A percentile compares a stretch with the other conserved stretches of the same genome.
Conservation (phyloP, 1,140 invertebrate species). For the Zelostemma sp. region DNA sequence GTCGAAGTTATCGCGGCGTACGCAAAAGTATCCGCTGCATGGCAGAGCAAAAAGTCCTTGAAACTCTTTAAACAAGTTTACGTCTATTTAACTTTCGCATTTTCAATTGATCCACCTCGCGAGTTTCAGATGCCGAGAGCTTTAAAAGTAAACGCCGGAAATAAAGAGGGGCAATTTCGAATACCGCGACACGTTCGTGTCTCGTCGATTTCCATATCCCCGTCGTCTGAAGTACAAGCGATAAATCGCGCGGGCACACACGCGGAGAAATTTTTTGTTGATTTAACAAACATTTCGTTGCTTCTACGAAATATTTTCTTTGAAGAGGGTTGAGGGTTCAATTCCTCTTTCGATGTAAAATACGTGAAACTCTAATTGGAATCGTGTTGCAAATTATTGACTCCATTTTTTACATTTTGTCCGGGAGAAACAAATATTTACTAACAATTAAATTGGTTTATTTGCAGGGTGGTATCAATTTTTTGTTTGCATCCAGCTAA, state of each 20-base stretch:
- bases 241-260: neutral
- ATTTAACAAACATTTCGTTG: too few species aligned
- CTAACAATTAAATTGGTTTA: too few species aligned
- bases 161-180: slow-evolving; percentile 38
- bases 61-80: slow-evolving; percentile 55
- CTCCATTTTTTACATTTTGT: too few species aligned
- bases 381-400: too few species aligned
- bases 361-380: too few species aligned
- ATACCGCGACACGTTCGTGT: slow-evolving; percentile 36
- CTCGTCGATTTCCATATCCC: slow-evolving; percentile 19
- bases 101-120: slow-evolving; percentile 46
- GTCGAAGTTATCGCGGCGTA: slow-evolving; percentile 33
- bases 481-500: too few species aligned
- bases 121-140: slow-evolving; percentile 35
- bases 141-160: slow-evolving; percentile 42
- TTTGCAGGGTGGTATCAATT: too few species aligned
- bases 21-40: slow-evolving; percentile 38
- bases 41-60: slow-evolving; percentile 45
- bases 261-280: neutral
- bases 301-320: too few species aligned
- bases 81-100: slow-evolving; percentile 58
- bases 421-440: too few species aligned
- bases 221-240: neutral
- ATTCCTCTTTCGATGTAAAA: neutral
- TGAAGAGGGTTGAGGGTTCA: neutral